These are phyloP conservation scores for Battus philenor DNA, from an alignment of 1,140 invertebrate species.

Conservation along the genomic window DNA sequence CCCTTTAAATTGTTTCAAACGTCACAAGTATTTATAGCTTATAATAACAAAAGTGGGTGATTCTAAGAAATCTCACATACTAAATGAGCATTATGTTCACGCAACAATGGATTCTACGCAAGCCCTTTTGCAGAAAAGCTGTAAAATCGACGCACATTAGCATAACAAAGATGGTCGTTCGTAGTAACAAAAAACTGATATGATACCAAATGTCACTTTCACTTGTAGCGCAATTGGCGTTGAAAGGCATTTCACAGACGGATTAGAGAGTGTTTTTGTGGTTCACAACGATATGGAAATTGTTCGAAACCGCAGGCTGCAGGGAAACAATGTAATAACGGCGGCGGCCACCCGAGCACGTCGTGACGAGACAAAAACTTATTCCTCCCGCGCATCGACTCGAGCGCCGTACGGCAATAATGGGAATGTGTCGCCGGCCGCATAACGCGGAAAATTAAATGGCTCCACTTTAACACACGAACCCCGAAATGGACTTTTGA, in stretches of 20 bases:
- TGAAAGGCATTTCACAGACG: conserved; percentile 29
- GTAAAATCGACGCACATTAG: conserved; percentile 56
- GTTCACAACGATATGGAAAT: conserved; percentile 41
- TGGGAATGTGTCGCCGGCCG: conserved; percentile 50
- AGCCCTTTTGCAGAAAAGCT: conserved; percentile 54
- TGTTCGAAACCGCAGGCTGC: conserved; percentile 51
- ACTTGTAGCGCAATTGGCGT: conserved; percentile 37
- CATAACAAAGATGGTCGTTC: conserved; percentile 66
- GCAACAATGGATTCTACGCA: conserved; percentile 45
- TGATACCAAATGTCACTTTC: conserved; percentile 53
- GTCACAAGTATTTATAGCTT: conserved; percentile 21
- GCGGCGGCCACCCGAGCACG: conserved; percentile 41
- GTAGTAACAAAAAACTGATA: conserved; percentile 43
- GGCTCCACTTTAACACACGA: conserved; percentile 58
- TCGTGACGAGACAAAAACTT: conserved; percentile 61
- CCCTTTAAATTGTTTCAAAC: conserved; percentile 9
- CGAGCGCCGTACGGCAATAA: conserved; percentile 49
- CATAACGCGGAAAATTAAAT: conserved; percentile 68
- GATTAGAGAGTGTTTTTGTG: conserved; percentile 42
- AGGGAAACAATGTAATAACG: conserved; percentile 43
- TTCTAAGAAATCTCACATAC: conserved; percentile 54
- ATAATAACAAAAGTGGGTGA: conserved; percentile 36
- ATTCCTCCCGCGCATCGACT: conserved; percentile 58
- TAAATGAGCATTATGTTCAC: conserved; percentile 26
- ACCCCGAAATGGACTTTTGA: no score